Evolutionary conservation across 2,113 vertebrate genomes (phyloP).

Genomic region (Pollimyrus isidori): DNA sequence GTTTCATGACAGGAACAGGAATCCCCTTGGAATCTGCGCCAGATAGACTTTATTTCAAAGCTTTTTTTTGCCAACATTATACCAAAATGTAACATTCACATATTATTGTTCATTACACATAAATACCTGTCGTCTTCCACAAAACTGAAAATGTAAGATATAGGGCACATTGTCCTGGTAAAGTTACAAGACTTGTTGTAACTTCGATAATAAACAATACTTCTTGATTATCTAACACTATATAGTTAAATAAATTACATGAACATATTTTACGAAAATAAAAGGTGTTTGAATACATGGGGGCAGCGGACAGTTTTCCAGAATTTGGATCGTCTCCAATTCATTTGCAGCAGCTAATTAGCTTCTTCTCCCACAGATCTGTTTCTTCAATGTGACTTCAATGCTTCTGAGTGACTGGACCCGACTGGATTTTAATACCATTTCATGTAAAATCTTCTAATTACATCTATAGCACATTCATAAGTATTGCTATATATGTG

Average conservation of each 20-base stretch:
- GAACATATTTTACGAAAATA: constrained; percentile 29
- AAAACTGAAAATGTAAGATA: constrained; percentile 21
- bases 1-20: not conserved
- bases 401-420: not conserved
- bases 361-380: not conserved
- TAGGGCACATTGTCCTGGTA: not conserved
- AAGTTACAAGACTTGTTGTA: constrained; percentile 1
- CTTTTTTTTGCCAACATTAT: constrained; percentile 20
- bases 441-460: not conserved
- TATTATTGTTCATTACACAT: constrained; percentile 5
- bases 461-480: not conserved
- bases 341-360: not conserved
- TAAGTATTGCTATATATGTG: not conserved
- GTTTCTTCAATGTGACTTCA: not conserved
- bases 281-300: not conserved
- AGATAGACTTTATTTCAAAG: not conserved
- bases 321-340: not conserved
- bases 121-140: constrained; percentile 12
- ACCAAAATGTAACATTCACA: constrained; percentile 27
- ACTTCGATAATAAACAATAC: constrained; percentile 24
- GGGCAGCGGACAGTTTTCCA: not conserved
- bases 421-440: not conserved
- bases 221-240: constrained; percentile 26
- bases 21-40: not conserved
- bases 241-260: constrained; percentile 46